A percentile compares a stretch with the other conserved stretches of the same genome.
Conservation (phyloP, 2,113 vertebrate genomes). For the Xyrauchen texanus region DNA sequence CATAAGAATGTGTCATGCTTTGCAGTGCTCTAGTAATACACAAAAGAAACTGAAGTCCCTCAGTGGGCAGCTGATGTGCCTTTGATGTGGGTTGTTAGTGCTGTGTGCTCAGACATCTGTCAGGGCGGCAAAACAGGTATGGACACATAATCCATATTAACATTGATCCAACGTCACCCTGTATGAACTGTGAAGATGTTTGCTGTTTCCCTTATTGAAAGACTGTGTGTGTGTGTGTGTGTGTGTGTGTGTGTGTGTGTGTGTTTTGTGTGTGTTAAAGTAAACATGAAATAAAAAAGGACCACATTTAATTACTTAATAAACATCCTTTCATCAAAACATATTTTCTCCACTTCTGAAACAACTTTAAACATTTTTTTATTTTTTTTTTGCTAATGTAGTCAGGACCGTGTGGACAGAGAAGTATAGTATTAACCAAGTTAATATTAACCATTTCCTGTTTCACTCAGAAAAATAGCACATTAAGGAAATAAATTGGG, state of each 20-base stretch:
- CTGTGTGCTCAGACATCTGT: background rate
- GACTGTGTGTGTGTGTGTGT: background rate
- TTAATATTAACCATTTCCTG: too few relatives aligned
- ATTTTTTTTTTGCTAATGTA: too few relatives aligned
- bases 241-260: too few relatives aligned
- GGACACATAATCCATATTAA: constrained; percentile 20
- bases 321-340: too few relatives aligned
- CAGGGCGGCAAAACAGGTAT: constrained; percentile 11
- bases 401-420: too few relatives aligned
- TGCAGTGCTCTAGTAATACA: constrained; percentile 33
- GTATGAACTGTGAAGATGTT: background rate
- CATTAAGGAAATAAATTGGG: too few relatives aligned
- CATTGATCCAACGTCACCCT: background rate
- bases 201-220: background rate
- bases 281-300: background rate
- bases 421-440: too few relatives aligned
- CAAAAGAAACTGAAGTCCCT: constrained; percentile 22
- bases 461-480: too few relatives aligned
- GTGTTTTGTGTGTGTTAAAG: background rate
- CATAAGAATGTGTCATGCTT: constrained; percentile 35
- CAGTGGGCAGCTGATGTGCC: background rate
- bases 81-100: constrained; percentile 20
- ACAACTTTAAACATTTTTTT: too few relatives aligned
- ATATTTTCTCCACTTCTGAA: too few relatives aligned
- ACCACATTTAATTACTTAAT: too few relatives aligned